Percentiles rank a stretch among this genome's conserved stretches.
Evolutionary conservation across 2,888 invertebrate genomes (phyloP).

Genomic region (Heliconius cydno): DNA sequence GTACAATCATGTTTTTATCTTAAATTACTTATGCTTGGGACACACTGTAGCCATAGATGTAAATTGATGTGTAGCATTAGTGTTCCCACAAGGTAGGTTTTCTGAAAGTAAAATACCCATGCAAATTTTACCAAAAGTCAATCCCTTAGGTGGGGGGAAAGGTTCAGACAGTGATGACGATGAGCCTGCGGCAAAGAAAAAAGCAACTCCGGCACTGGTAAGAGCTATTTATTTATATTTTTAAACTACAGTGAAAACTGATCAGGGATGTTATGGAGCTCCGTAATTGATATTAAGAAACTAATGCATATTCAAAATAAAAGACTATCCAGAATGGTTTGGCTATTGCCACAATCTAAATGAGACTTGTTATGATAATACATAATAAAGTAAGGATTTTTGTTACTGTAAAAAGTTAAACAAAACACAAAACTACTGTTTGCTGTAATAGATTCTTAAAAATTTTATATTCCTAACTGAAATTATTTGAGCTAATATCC

Average conservation of each 20-base stretch:
- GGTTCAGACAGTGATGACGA: constrained; percentile 93
- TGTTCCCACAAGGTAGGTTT: constrained; percentile 57
- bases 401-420: neutral
- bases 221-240: constrained; percentile 50
- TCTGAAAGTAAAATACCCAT: constrained; percentile 40
- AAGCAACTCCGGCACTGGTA: constrained; percentile 84
- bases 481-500: neutral
- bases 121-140: constrained; percentile 49
- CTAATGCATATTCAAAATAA: neutral
- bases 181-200: constrained; percentile 90
- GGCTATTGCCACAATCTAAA: neutral
- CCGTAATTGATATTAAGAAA: neutral
- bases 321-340: neutral
- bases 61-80: constrained; percentile 72
- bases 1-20: constrained; percentile 65
- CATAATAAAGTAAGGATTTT: neutral
- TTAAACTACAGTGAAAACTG: constrained; percentile 31
- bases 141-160: constrained; percentile 83
- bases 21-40: constrained; percentile 64
- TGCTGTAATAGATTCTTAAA: neutral
- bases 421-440: neutral
- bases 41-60: constrained; percentile 68
- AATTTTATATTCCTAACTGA: neutral
- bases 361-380: neutral
- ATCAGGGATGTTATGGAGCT: constrained; percentile 25